Conservation (phyloP, 2,113 vertebrate genomes). For the Colistium nudipinnis region DNA sequence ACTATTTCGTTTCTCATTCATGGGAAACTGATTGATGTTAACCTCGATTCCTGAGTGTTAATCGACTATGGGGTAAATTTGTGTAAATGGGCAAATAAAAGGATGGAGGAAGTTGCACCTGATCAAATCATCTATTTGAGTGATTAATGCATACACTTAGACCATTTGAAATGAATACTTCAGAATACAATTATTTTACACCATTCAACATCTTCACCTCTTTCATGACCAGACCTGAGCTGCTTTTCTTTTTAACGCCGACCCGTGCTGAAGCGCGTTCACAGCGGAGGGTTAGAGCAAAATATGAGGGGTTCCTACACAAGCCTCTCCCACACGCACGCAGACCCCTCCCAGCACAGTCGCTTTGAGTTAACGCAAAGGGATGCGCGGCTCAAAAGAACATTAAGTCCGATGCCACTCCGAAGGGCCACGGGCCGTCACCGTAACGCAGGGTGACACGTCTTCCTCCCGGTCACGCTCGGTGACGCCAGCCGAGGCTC, state of each 20-base stretch:
- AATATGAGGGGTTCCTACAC: conserved; percentile 29
- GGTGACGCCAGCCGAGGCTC: conserved; percentile 12
- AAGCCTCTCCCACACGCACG: conserved; percentile 39
- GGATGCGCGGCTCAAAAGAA: conserved; percentile 55
- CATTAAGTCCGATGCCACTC: conserved; percentile 56
- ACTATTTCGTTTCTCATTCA: too few species aligned
- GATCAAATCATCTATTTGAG: too few species aligned
- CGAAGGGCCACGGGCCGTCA: conserved; percentile 48
- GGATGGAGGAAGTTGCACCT: too few species aligned
- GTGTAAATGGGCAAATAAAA: too few species aligned
- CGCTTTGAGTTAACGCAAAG: conserved; percentile 58
- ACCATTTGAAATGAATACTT: too few species aligned
- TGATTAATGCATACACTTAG: too few species aligned
- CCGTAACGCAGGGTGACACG: conserved; percentile 62
- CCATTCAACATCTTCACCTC: too few species aligned
- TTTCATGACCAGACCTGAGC: background rate
- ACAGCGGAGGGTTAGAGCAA: conserved; percentile 44
- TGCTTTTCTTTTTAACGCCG: conserved; percentile 19
- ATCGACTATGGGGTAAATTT: too few species aligned
- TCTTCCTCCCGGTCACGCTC: conserved; percentile 30
- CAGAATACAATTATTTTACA: too few species aligned
- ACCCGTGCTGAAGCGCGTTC: conserved; percentile 15
- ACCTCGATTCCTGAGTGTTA: too few species aligned
- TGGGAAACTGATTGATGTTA: too few species aligned
- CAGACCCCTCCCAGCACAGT: conserved; percentile 41